A percentile compares a stretch with the other conserved stretches of the same genome.
Evolutionary conservation across 2,888 invertebrate species (phyloP).

Genomic region (Malacosoma neustria): DNA sequence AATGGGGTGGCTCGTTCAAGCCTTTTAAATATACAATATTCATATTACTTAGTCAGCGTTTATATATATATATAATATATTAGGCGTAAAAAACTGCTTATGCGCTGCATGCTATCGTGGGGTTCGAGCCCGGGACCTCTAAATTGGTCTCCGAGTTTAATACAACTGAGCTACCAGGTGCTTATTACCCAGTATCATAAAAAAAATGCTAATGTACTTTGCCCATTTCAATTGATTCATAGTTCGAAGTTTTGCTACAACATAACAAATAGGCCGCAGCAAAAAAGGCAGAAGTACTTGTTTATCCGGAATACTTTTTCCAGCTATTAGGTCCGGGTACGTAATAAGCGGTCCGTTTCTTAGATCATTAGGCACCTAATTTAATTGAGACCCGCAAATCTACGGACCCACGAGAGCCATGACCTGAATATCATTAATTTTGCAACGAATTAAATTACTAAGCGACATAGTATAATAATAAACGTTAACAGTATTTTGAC

Average conservation of each 20-base stretch:
- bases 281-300: not conserved
- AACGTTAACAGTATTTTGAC: too few species aligned
- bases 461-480: too few species aligned
- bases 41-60: too few species aligned
- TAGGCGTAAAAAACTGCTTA: not conserved
- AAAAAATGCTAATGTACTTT: too few species aligned
- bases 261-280: not conserved
- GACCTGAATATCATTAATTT: conserved; percentile 48
- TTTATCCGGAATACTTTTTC: not conserved
- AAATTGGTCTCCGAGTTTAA: too few species aligned
- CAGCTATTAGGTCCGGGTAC: conserved; percentile 9
- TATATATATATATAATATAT: too few species aligned
- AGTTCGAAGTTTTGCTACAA: too few species aligned
- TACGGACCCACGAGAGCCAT: conserved; percentile 21
- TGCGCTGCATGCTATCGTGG: not conserved
- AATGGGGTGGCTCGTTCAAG: too few species aligned
- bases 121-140: not conserved
- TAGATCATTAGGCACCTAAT: conserved; percentile 49
- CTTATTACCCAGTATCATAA: too few species aligned
- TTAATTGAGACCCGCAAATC: conserved; percentile 36
- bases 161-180: too few species aligned
- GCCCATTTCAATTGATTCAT: too few species aligned
- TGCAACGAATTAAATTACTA: conserved; percentile 45
- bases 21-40: too few species aligned
- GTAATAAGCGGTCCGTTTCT: conserved; percentile 24